These are phyloP conservation scores for Xiphophorus couchianus DNA, from an alignment of 2,113 vertebrate genomes.

Conservation along the genomic window DNA sequence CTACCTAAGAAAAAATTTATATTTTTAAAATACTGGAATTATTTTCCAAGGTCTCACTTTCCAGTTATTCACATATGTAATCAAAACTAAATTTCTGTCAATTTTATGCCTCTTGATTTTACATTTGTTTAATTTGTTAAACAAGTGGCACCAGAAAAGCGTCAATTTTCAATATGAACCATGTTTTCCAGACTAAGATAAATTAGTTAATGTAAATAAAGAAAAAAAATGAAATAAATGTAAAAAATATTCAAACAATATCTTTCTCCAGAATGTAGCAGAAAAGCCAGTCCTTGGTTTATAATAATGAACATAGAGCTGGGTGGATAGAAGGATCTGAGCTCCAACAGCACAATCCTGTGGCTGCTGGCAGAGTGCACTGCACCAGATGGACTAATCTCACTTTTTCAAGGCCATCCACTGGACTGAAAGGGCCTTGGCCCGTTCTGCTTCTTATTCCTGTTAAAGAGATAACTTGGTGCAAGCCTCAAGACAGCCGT, in stretches of 20 bases:
- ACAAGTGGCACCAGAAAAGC: conserved; percentile 46
- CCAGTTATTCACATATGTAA: conserved; percentile 34
- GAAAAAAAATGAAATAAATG: conserved; percentile 65
- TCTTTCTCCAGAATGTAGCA: conserved; percentile 51
- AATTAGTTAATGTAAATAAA: conserved; percentile 60
- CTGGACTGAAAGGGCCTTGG: conserved; percentile 60
- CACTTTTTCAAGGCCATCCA: conserved; percentile 65
- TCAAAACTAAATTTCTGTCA: conserved; percentile 44
- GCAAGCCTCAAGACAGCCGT: conserved; percentile 22
- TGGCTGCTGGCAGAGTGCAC: conserved; percentile 63
- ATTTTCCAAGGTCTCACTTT: conserved; percentile 29
- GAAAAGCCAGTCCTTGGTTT: conserved; percentile 43
- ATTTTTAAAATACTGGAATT: conserved; percentile 40
- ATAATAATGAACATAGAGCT: conserved; percentile 67
- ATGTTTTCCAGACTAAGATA: conserved; percentile 52
- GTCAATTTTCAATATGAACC: conserved; percentile 38
- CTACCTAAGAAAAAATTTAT: conserved; percentile 28
- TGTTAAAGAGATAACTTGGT: conserved; percentile 45
- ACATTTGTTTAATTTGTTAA: conserved; percentile 54
- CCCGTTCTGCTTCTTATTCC: conserved; percentile 51
- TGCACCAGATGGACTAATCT: conserved; percentile 73
- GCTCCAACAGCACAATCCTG: conserved; percentile 65
- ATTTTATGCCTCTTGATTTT: conserved; percentile 17
- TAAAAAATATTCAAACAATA: conserved; percentile 60
- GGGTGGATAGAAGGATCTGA: conserved; percentile 61